These are phyloP conservation scores for Lamellibrachia columna DNA, from an alignment of 2,888 invertebrate genomes.

Conservation along the genomic window DNA sequence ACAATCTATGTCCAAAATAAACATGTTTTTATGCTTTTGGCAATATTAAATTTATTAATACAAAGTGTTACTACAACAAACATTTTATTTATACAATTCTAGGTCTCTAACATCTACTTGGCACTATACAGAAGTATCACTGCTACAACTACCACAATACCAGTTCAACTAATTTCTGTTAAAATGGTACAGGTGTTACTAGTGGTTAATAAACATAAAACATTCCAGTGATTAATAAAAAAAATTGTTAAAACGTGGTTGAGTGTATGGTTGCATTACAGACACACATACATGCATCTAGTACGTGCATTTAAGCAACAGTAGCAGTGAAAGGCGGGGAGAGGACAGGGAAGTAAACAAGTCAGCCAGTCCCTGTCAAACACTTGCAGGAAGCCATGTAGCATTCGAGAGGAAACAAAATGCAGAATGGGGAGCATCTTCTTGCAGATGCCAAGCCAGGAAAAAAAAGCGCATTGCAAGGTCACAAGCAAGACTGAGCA, in stretches of 20 bases:
- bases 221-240: background rate
- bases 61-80: background rate
- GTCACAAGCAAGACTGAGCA: too few relatives aligned
- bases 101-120: background rate
- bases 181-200: background rate
- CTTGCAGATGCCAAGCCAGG: background rate
- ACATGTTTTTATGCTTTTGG: background rate
- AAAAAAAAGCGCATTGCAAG: background rate
- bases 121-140: background rate
- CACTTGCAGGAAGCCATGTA: constrained; percentile 16
- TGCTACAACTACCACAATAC: background rate
- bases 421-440: background rate
- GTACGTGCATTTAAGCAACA: background rate
- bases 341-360: background rate
- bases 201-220: background rate
- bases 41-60: background rate
- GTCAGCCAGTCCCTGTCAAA: background rate
- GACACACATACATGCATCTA: background rate
- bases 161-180: background rate
- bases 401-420: constrained; percentile 7
- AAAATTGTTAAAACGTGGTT: background rate
- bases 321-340: background rate
- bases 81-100: background rate
- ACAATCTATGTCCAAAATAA: background rate
- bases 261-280: background rate